Evolutionary conservation across 92 coral and sea anemone genomes (phyloP), one percentile per base, ranked within the genome.

Genomic region (Porites rus): DNA sequence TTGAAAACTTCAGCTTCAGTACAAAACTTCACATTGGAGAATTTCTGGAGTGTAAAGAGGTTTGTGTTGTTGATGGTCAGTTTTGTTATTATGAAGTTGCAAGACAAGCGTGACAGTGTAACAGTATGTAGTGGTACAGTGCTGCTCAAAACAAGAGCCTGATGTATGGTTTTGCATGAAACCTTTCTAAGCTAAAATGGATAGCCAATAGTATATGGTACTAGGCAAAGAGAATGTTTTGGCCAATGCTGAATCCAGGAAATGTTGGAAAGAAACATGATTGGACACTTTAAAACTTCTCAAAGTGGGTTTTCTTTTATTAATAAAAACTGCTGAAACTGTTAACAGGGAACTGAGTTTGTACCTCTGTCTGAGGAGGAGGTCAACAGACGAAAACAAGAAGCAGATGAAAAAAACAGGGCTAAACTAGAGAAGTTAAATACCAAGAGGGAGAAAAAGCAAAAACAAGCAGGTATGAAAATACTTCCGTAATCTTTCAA

Each of bases 11-110:
- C 88, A 97, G 99, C 88, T 97, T 97, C 78, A 97, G 99, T 61
- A 97, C 98, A 69, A 97, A 95, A 82, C 94, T 97, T 62, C 94
- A 93, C 65, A 90, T 97, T 97, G 99, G 99, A 75, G 97, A 97
- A 83, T 89, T 97, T 51, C 90, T 95, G 74, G 98, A 93, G 58
- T 95, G 96, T 54, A 97, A 91, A 74, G 97, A 97, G 98, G 99
- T 97, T 61, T 82, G 86, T 50, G 54, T 22, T 8, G 12, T 17
- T 13, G 4, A 38, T 38, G 46, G 46, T 38, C 64, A 54, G 20
- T 14, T 43, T 84, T 31, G 18, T 22, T 60, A 51, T 7, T 77
- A 8, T n/a, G 10, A 8, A 46, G 11, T 76, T 75, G 75, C 19
- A 54, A 56, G 61, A 56, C 61, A 56, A 38, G 46, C 7, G 31